phyloP scores from a whole-genome alignment of 2,113 vertebrate genomes.

The Daubentonia madagascariensis region DNA sequence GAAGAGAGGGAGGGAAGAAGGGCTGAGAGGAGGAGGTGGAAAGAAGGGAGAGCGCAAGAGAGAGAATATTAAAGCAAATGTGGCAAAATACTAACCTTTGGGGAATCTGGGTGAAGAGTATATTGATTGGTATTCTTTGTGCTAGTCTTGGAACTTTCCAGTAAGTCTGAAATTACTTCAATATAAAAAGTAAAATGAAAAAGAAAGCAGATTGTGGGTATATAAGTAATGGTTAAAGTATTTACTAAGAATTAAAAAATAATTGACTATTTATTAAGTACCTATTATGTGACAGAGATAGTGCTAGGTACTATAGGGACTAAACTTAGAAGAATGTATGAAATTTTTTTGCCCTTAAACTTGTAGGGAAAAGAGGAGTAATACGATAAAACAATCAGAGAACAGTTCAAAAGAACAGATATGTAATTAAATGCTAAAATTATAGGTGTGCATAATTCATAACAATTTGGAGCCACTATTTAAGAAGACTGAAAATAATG shows the following conservation, averaged over 20 bases:
- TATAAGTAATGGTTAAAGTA: not conserved
- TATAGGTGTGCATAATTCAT: not conserved
- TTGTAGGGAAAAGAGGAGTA: not conserved
- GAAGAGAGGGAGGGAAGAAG: not conserved
- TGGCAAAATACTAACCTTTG: slow-evolving; percentile 14
- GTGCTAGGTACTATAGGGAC: not conserved
- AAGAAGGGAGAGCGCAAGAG: not conserved
- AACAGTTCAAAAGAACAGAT: slow-evolving; percentile 4
- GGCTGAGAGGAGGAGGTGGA: not conserved
- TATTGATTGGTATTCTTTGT: not conserved
- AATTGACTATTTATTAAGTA: not conserved
- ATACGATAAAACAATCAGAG: slow-evolving; percentile 1
- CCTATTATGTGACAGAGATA: not conserved
- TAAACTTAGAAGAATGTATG: not conserved
- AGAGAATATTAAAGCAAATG: slow-evolving; percentile 11
- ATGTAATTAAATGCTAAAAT: slow-evolving; percentile 38
- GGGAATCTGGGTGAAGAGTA: not conserved
- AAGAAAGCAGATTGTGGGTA: not conserved
- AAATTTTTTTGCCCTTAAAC: not conserved
- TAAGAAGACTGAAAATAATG: slow-evolving; percentile 31
- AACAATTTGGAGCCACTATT: not conserved
- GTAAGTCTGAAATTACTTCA: not conserved
- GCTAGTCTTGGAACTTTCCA: not conserved
- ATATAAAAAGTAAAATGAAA: slow-evolving; percentile 21
- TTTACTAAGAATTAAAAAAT: slow-evolving; percentile 20